phyloP scores from a whole-genome alignment of 2,888 invertebrate genomes.

The Phortica okadai region DNA sequence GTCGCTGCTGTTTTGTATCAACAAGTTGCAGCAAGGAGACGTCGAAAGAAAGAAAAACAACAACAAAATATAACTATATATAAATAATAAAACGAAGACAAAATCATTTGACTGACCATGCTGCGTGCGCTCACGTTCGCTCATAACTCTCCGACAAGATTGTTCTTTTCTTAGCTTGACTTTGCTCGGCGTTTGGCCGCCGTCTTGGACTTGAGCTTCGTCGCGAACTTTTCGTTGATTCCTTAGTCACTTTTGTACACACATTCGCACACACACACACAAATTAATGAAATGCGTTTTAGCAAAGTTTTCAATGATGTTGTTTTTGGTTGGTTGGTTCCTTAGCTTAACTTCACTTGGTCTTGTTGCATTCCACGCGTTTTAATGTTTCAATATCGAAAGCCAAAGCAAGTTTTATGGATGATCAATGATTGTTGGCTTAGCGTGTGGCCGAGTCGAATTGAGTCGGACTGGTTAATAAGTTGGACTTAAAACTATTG shows the following conservation, averaged over 20 bases:
- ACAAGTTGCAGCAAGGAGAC: background rate
- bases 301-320: conserved; percentile 61
- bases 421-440: conserved; percentile 66
- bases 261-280: conserved; percentile 17
- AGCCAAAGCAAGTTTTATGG: conserved; percentile 43
- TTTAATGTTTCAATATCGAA: conserved; percentile 65
- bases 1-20: background rate
- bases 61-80: background rate
- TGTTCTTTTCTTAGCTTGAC: background rate
- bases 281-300: conserved; percentile 73
- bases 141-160: conserved; percentile 54
- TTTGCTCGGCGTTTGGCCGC: conserved; percentile 26
- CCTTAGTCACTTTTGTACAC: background rate
- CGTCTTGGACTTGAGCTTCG: background rate
- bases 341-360: conserved; percentile 22
- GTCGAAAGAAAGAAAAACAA: conserved; percentile 4
- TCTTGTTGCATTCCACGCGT: conserved; percentile 43
- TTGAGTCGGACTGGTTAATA: background rate
- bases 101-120: conserved; percentile 42
- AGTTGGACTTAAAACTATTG: background rate
- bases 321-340: conserved; percentile 32
- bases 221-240: background rate
- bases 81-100: background rate
- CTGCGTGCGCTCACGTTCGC: conserved; percentile 61
- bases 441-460: conserved; percentile 61